Evolutionary conservation across 2,888 invertebrate species (phyloP), one percentile per base, ranked within the genome.

Genomic region (Hesperia comma): DNA sequence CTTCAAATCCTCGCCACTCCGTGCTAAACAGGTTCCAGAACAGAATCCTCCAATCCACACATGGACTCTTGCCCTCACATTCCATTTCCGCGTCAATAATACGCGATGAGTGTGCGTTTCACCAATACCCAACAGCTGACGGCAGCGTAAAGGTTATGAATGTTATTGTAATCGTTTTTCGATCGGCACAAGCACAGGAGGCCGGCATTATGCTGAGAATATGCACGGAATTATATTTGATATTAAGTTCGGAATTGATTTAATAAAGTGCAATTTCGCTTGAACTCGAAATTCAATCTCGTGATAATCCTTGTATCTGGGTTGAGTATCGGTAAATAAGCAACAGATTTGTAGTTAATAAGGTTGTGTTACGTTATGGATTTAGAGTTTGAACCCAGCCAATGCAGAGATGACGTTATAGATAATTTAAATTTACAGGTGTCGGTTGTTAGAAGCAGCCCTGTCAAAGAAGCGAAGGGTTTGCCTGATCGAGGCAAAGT

Each of bases 121-220:
- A 55, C 72, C 71, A 71, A 76, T 77, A 72, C 70, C 68, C 68
- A 71, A 69, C 76, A 77, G 75, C 75, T 77, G 76, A 69, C 74
- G 74, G 74, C 70, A 72, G 70, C 60, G 71, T 72, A 75, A 74
- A 76, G 74, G 70, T 74, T 69, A 73, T 71, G 72, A 72, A 74
- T 74, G 75, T 76, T 72, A 72, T 72, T 67, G 67, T 70, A 70
- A 74, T 74, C 73, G 71, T 69, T 72, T 68, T 68, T 19, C 61
- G 70, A 60, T 67, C 69, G 67, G 40, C 63, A 26, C 53, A 14
- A 7, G 26, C 51, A 32, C 53, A 12, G 17, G 19, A 32, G 43
- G 12, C 43, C n/a, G 15, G 46, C 15, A 32, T 43, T 46, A 43
- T 46, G 46, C 32, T 4, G 21, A 26, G 41, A 21, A 57, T 63